These are phyloP conservation scores for Lathamus discolor DNA, from an alignment of 2,113 vertebrate genomes.

Conservation along the genomic window DNA sequence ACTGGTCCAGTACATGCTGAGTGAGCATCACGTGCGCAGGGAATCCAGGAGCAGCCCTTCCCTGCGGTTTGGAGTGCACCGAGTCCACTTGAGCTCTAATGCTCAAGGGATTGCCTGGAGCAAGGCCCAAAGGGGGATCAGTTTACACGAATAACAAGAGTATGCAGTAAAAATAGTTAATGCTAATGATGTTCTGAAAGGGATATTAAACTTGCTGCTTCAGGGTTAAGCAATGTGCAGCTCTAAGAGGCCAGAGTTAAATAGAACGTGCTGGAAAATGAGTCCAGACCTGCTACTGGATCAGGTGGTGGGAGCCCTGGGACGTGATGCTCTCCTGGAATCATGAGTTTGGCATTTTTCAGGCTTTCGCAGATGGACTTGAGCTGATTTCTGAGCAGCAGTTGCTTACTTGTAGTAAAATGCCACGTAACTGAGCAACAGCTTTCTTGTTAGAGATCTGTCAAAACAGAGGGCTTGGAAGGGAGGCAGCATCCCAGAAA, in stretches of 20 bases:
- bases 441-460: neutral
- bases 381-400: neutral
- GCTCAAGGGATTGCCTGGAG: neutral
- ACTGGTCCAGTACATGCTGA: too few species aligned
- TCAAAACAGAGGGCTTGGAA: neutral
- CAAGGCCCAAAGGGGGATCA: neutral
- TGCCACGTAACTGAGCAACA: neutral
- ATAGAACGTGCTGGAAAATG: neutral
- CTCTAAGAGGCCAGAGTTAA: neutral
- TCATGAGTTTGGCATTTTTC: neutral
- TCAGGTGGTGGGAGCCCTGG: neutral
- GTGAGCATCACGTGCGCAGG: neutral
- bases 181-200: slow-evolving; percentile 15
- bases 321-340: neutral
- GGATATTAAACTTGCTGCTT: neutral
- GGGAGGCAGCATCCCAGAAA: neutral
- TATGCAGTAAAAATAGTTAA: neutral
- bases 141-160: neutral
- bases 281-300: slow-evolving; percentile 4
- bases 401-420: neutral
- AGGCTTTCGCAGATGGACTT: neutral
- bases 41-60: neutral
- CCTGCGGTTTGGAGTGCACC: accelerated
- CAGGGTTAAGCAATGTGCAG: neutral
- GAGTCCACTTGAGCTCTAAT: neutral